phyloP scores from a whole-genome alignment of 2,113 vertebrate species.

The Rissa tridactyla region DNA sequence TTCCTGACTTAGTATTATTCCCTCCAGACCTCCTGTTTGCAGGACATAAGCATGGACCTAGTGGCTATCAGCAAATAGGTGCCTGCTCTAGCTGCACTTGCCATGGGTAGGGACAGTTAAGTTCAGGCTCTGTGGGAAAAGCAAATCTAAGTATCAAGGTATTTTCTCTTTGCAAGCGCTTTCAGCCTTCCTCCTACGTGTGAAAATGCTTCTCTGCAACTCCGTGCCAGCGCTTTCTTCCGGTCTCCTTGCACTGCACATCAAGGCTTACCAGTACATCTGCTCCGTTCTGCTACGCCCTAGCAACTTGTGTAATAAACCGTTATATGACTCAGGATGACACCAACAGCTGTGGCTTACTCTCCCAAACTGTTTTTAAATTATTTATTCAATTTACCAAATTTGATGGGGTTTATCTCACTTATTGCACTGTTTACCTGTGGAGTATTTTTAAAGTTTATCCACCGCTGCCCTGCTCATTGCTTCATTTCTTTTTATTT shows the following conservation, averaged over 20 bases:
- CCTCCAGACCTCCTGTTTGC: neutral
- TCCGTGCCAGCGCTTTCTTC: neutral
- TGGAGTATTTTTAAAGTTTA: neutral
- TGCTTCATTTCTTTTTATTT: neutral
- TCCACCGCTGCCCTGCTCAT: neutral
- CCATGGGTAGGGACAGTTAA: neutral
- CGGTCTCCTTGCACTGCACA: neutral
- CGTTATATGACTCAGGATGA: slow-evolving; percentile 19
- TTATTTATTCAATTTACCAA: neutral
- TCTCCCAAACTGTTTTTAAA: neutral
- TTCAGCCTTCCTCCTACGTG: neutral
- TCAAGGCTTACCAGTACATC: slow-evolving; percentile 12
- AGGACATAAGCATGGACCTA: neutral
- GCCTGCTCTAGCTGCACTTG: neutral
- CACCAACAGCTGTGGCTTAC: slow-evolving; percentile 29
- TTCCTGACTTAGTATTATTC: neutral
- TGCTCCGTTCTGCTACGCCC: slow-evolving; percentile 13
- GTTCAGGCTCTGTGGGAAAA: neutral
- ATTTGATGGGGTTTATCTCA: neutral
- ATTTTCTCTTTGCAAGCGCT: neutral
- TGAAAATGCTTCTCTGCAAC: neutral
- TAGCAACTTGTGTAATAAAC: slow-evolving; percentile 14
- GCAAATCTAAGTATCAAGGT: neutral
- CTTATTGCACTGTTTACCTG: neutral
- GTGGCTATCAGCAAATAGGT: neutral